Base-by-base conservation (phyloP, 2,888 invertebrate genomes). In the Gasteruption jaculator region DNA sequence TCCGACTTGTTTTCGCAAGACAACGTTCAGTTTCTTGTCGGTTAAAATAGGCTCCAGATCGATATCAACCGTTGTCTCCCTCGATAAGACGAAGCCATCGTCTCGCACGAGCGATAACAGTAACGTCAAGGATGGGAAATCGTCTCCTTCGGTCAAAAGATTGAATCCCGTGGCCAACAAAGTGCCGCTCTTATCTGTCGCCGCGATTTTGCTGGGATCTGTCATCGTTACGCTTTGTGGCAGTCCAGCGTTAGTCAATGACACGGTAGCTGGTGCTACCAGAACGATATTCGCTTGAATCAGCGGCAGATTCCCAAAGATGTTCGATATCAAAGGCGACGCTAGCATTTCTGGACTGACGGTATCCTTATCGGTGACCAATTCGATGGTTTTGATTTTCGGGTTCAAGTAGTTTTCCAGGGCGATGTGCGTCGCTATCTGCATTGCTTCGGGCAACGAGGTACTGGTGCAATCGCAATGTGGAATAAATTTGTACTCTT, bases 301-400 rank as follows among this genome's bases (percentile, higher is more conserved):
- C 7, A 85, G 62, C 0, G 86, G 86, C 32, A 84, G 65, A 56
- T 87, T 85, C 33, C 78, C 81, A 1, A 87, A 72, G 0, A 79
- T 70, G 3, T 81, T 76, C 8, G 73, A 69, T 10, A 88, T 74
- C 14, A 72, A 50, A 5, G 76, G 76, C 1, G 82, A 71, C 0
- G 83, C 50, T 1, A 71, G 41, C 15, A 63, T 43, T 24, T 72
- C 68, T 4, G 68, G 50, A 2, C 56, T 42, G 4, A 54, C 42
- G 3, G 52, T 43, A 11, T 56, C 52, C 6, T 38, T 46, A n/a
- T 56, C 59, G 15, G 60, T 58, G 57, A 61, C 32, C 48, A 72
- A 16, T 50, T 72, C 60, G 40, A 67, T 16, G 7, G 56, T 53
- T 51, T 62, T 71, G 0, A 73, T 54, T 43, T 67, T 69, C 8